Percentiles rank a stretch among this genome's conserved stretches.
Evolutionary conservation across 2,888 invertebrate genomes (phyloP).

Genomic region (Cephus runcator): DNA sequence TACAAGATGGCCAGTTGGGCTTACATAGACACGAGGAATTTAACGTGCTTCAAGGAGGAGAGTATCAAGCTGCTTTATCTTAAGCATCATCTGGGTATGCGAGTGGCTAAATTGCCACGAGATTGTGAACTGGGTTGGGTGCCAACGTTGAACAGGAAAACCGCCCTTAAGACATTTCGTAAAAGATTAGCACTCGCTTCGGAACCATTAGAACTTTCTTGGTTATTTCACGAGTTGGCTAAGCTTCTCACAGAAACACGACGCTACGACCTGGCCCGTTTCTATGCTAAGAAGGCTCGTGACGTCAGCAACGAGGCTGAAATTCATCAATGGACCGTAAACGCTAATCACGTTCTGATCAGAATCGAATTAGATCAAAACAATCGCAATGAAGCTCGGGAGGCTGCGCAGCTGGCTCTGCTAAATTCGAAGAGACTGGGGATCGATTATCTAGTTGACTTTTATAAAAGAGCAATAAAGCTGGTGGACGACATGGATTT

Average conservation of each 20-base stretch:
- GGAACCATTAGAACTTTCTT: constrained; percentile 63
- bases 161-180: constrained; percentile 37
- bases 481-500: constrained; percentile 62
- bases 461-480: constrained; percentile 51
- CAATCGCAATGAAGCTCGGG: constrained; percentile 67
- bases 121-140: constrained; percentile 54
- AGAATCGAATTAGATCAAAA: constrained; percentile 64
- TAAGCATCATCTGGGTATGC: constrained; percentile 50
- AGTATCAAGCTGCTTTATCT: constrained; percentile 34
- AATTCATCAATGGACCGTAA: constrained; percentile 63
- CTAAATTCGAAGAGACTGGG: constrained; percentile 55
- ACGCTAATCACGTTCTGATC: constrained; percentile 63
- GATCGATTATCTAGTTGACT: constrained; percentile 55
- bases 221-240: constrained; percentile 67
- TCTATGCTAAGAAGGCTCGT: constrained; percentile 51
- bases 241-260: constrained; percentile 61
- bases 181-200: constrained; percentile 48
- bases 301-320: constrained; percentile 53
- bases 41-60: constrained; percentile 35
- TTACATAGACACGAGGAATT: constrained; percentile 64
- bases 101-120: constrained; percentile 39
- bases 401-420: constrained; percentile 47
- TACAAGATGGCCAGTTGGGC: constrained; percentile 63
- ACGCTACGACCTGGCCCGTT: constrained; percentile 64
- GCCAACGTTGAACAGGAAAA: constrained; percentile 28